phyloP scores from a whole-genome alignment of 1,140 invertebrate genomes.

The Brachionus rotundiformis region DNA sequence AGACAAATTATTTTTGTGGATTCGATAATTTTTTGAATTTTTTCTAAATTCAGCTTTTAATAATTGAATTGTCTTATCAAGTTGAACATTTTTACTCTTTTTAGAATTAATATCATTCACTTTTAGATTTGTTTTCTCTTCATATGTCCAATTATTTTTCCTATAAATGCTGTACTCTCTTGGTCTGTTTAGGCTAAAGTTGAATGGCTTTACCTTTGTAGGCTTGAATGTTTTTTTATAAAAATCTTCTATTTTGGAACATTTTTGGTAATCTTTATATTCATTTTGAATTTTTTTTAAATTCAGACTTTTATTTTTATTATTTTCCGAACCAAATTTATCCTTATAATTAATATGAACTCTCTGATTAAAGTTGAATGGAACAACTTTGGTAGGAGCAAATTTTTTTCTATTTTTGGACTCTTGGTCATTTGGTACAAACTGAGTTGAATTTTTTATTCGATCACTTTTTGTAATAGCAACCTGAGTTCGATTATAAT shows the following conservation, averaged over 20 bases:
- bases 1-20: neutral
- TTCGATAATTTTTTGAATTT: neutral
- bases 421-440: neutral
- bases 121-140: neutral
- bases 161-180: neutral
- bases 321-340: neutral
- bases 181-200: neutral
- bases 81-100: neutral
- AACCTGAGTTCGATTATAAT: neutral
- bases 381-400: neutral
- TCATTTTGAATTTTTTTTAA: neutral
- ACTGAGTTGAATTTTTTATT: neutral
- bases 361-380: slow-evolving; percentile 11
- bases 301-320: neutral
- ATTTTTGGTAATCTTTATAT: neutral
- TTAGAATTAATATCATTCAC: neutral
- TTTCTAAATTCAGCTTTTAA: neutral
- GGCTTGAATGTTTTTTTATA: neutral
- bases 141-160: neutral
- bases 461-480: neutral
- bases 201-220: neutral
- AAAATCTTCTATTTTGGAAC: neutral
- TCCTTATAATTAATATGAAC: neutral
- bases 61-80: neutral
- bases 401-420: slow-evolving; percentile 8